Conservation (phyloP, 2,113 vertebrate genomes). For the Forbesichthys papilliferus region DNA sequence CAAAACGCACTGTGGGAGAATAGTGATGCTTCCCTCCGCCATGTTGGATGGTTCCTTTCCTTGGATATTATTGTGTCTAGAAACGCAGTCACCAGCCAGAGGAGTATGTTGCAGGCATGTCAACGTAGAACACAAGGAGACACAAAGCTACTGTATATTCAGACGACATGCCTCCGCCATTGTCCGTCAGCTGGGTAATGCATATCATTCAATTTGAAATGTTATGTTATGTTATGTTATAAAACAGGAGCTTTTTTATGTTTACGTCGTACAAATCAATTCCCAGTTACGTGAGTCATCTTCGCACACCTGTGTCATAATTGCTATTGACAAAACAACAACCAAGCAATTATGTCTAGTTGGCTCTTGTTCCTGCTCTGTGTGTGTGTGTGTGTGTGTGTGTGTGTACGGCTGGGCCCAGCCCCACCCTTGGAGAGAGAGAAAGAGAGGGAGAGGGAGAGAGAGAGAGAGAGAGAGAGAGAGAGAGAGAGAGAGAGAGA, state of each 20-base stretch:
- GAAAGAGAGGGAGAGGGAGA: not conserved
- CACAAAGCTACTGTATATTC: slow-evolving; percentile 36
- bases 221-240: too few species aligned
- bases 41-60: slow-evolving; percentile 53
- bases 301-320: slow-evolving; percentile 5
- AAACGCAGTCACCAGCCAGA: slow-evolving; percentile 36
- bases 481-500: too few species aligned
- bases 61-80: slow-evolving; percentile 64
- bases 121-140: slow-evolving; percentile 31
- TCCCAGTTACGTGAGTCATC: slow-evolving; percentile 25
- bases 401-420: slow-evolving; percentile 13
- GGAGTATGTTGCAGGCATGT: slow-evolving; percentile 56
- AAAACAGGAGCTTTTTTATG: not conserved
- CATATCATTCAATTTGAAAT: too few species aligned
- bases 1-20: slow-evolving; percentile 41
- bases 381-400: slow-evolving; percentile 19
- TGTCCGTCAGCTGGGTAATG: not conserved
- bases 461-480: slow-evolving; percentile 3
- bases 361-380: slow-evolving; percentile 30
- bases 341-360: slow-evolving; percentile 36
- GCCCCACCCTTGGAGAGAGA: slow-evolving; percentile 36
- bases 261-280: not conserved
- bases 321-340: slow-evolving; percentile 46
- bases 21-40: slow-evolving; percentile 34
- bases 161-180: not conserved